These are phyloP conservation scores for Syrista parreyssii DNA, from an alignment of 2,888 invertebrate species.

Conservation along the genomic window DNA sequence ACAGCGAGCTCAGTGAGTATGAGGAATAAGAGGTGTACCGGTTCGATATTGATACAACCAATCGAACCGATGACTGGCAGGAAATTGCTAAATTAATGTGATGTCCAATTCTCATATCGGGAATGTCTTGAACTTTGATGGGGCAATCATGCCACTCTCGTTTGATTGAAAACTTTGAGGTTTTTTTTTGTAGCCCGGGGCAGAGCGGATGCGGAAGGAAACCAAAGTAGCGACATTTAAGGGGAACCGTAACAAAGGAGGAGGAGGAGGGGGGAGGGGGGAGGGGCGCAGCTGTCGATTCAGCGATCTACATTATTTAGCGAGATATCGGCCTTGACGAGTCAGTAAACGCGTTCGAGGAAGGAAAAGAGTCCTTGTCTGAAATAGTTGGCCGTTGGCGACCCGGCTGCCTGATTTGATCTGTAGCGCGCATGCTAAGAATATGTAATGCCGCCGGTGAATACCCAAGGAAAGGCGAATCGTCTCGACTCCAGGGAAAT, in stretches of 20 bases:
- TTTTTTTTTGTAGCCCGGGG: constrained; percentile 20
- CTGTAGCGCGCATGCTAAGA: background rate
- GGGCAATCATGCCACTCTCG: background rate
- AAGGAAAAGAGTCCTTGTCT: constrained; percentile 18
- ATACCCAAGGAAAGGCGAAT: background rate
- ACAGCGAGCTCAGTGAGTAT: background rate
- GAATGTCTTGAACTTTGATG: background rate
- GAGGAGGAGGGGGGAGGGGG: background rate
- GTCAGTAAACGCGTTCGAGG: constrained; percentile 2
- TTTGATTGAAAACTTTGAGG: too few species aligned
- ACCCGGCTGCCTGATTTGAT: background rate
- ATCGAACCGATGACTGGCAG: background rate
- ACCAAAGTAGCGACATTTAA: constrained; percentile 7
- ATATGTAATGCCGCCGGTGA: background rate
- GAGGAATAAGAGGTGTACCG: background rate
- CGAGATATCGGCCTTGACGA: background rate
- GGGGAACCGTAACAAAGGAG: background rate
- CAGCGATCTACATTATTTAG: constrained; percentile 1
- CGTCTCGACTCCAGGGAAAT: background rate
- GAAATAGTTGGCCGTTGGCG: constrained; percentile 4
- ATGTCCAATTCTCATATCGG: background rate
- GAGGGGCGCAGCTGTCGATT: background rate
- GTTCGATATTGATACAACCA: background rate
- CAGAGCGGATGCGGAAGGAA: constrained; percentile 24
- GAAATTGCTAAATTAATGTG: background rate